These are phyloP conservation scores for Ptychodera flava DNA, from an alignment of 35 echinoderm and acorn worm genomes.

Conservation along the genomic window DNA sequence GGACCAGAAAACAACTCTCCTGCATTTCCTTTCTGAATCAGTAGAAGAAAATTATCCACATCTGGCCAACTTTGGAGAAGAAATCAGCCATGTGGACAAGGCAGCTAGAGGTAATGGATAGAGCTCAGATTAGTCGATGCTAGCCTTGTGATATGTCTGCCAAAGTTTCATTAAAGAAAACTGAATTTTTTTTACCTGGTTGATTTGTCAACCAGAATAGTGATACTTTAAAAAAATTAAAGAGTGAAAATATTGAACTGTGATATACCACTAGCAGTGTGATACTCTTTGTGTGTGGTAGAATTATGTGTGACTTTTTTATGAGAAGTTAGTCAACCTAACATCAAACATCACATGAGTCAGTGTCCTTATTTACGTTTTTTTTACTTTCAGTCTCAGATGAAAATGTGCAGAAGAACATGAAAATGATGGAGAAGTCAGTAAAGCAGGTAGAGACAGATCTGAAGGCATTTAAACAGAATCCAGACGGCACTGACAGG, in stretches of 20 bases:
- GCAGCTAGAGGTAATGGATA: conserved; percentile 59
- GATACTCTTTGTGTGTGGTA: too few species aligned
- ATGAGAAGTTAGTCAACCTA: too few species aligned
- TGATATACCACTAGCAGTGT: too few species aligned
- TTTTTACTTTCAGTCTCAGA: conserved; percentile 69
- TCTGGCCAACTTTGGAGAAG: conserved; percentile 55
- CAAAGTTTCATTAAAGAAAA: not conserved
- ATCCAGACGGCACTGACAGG: conserved; percentile 58
- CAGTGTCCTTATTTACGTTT: too few species aligned
- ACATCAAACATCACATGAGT: too few species aligned
- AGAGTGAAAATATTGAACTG: too few species aligned
- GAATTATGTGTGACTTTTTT: too few species aligned
- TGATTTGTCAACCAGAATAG: not conserved
- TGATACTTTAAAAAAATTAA: not conserved
- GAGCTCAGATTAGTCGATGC: not conserved
- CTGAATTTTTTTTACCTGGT: not conserved
- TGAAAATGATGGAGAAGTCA: conserved; percentile 69
- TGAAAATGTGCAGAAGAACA: conserved; percentile 42
- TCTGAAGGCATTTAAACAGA: conserved; percentile 69
- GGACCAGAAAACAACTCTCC: conserved; percentile 74
- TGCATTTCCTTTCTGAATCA: conserved; percentile 74
- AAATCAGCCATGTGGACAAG: conserved; percentile 59
- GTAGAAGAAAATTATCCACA: conserved; percentile 55
- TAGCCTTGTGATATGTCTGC: not conserved
- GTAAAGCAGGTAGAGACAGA: conserved; percentile 72